Evolutionary conservation across 1,140 invertebrate genomes (phyloP).

Genomic region (Dreissena rostriformis): DNA sequence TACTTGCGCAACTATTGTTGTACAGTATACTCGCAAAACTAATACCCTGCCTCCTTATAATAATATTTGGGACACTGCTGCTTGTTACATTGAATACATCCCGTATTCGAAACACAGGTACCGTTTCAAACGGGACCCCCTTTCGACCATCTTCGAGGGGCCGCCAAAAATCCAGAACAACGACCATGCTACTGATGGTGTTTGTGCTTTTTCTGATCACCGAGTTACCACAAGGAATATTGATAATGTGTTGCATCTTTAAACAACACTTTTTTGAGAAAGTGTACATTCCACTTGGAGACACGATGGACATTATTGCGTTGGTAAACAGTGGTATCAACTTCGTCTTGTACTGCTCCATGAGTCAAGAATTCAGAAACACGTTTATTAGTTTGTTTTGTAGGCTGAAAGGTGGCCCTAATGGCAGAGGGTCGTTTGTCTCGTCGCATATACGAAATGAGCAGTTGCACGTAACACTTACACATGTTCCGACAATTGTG

Average conservation of each 20-base stretch:
- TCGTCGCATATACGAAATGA: neutral
- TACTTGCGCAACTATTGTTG: slow-evolving; percentile 71
- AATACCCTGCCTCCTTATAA: slow-evolving; percentile 81
- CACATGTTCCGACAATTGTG: neutral
- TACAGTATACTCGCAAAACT: slow-evolving; percentile 78
- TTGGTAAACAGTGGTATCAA: slow-evolving; percentile 95
- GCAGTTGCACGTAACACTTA: neutral
- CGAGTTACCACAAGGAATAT: slow-evolving; percentile 88
- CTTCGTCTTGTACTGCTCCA: slow-evolving; percentile 96
- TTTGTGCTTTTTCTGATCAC: slow-evolving; percentile 92
- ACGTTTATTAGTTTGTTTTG: slow-evolving; percentile 89
- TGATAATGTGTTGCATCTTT: slow-evolving; percentile 78
- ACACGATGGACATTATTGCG: slow-evolving; percentile 95
- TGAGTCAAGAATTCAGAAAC: slow-evolving; percentile 94
- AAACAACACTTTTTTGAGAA: slow-evolving; percentile 70
- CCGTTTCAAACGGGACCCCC: slow-evolving; percentile 17
- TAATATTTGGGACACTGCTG: slow-evolving; percentile 80
- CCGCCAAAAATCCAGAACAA: slow-evolving; percentile 91
- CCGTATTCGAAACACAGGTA: slow-evolving; percentile 66
- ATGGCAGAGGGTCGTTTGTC: neutral
- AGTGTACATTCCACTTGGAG: slow-evolving; percentile 86
- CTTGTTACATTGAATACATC: slow-evolving; percentile 77
- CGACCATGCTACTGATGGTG: slow-evolving; percentile 93
- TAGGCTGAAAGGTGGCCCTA: neutral
- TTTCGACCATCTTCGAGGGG: slow-evolving; percentile 9